Conservation (phyloP, 2,113 vertebrate species). For the Misgurnus anguillicaudatus region DNA sequence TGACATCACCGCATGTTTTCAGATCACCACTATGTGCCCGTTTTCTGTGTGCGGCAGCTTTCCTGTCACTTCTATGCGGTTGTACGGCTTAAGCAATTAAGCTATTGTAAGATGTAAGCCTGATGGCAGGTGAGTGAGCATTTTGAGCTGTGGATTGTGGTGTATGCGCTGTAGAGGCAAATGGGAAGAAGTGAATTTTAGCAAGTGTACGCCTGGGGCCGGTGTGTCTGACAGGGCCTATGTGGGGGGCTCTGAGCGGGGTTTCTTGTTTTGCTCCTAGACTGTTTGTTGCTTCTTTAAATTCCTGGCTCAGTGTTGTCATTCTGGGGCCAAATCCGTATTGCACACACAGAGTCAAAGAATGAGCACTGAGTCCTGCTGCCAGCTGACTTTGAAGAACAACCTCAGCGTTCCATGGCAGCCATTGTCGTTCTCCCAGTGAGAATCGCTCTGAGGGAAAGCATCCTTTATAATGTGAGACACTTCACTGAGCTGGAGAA, state of each 20-base stretch:
- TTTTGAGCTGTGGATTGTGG: conserved; percentile 7
- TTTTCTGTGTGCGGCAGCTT: no score
- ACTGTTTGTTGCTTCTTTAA: conserved; percentile 58
- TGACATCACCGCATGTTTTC: no score
- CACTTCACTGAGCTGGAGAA: conserved; percentile 20
- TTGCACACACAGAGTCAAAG: conserved; percentile 63
- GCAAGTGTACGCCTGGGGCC: conserved; percentile 28
- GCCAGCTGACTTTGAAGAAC: conserved; percentile 73
- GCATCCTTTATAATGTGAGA: conserved; percentile 17
- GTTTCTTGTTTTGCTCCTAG: conserved; percentile 56
- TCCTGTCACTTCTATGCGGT: no score
- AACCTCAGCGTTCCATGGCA: conserved; percentile 58
- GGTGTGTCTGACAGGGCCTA: conserved; percentile 24
- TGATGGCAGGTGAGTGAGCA: conserved; percentile 17
- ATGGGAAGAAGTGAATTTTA: conserved; percentile 17
- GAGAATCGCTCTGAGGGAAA: neutral
- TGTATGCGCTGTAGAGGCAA: conserved; percentile 5
- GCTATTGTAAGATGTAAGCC: conserved; percentile 16
- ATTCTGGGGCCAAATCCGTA: conserved; percentile 67
- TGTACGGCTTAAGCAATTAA: neutral
- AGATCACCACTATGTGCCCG: no score
- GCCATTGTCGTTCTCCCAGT: conserved; percentile 56
- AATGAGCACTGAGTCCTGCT: conserved; percentile 60
- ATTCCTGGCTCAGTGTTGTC: conserved; percentile 61
- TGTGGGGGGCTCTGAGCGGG: conserved; percentile 45